phyloP scores from a whole-genome alignment of 2,797 vertebrate genomes.

The Calcarius lapponicus region DNA sequence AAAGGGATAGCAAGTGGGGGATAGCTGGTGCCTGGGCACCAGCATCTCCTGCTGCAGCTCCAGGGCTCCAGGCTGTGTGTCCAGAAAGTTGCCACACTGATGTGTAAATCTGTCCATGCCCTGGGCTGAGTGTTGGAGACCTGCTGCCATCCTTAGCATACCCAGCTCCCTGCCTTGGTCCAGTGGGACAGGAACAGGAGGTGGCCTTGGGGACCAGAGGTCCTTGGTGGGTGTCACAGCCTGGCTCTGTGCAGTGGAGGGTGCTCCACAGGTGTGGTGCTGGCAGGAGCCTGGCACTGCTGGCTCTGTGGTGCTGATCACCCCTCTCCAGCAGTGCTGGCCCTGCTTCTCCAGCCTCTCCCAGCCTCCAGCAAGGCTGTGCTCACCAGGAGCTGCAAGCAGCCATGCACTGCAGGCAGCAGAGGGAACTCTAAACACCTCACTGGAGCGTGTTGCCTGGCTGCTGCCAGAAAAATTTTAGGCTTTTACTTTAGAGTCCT shows the following conservation, averaged over 20 bases:
- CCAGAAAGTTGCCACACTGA: neutral
- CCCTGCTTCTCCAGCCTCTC: neutral
- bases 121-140: fast-evolving
- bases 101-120: fast-evolving
- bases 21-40: neutral
- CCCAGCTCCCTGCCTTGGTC: neutral
- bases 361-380: fast-evolving
- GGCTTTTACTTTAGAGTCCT: neutral
- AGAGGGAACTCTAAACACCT: conserved; percentile 62
- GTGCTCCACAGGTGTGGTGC: neutral
- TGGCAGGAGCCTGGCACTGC: neutral
- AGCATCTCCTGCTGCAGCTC: neutral
- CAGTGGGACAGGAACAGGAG: neutral
- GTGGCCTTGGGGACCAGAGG: neutral
- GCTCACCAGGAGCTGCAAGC: neutral
- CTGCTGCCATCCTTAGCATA: neutral
- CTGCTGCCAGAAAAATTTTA: neutral
- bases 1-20: neutral
- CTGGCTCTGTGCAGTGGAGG: neutral
- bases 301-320: neutral
- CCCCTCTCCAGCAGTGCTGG: neutral
- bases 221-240: neutral
- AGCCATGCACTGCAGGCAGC: conserved; percentile 5
- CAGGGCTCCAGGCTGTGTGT: neutral
- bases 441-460: neutral